Conservation (phyloP, 2,888 invertebrate species). For the Lathronympha strigana region DNA sequence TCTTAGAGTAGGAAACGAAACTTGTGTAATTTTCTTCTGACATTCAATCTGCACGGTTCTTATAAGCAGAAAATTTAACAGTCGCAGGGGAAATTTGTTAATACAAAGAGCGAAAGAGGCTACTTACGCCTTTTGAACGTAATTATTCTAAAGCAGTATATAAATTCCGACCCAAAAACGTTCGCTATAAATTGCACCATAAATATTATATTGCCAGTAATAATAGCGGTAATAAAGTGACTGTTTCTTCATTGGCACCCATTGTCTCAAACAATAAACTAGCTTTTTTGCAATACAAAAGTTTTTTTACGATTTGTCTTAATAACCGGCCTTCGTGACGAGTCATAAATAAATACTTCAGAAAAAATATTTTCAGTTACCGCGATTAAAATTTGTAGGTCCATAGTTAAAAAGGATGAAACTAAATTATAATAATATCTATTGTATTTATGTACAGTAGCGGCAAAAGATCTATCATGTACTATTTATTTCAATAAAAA, state of each 20-base stretch:
- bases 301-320: conserved; percentile 4
- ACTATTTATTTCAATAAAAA: too few relatives aligned
- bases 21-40: conserved; percentile 1
- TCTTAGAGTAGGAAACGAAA: background rate
- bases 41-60: conserved; percentile 20
- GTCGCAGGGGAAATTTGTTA: conserved; percentile 34
- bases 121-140: conserved; percentile 6
- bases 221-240: conserved; percentile 19
- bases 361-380: too few relatives aligned
- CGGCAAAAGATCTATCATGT: too few relatives aligned
- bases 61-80: conserved; percentile 24
- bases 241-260: conserved; percentile 22
- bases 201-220: conserved; percentile 30
- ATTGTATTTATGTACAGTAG: too few relatives aligned
- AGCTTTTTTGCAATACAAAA: too few relatives aligned
- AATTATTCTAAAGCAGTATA: conserved; percentile 29
- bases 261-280: conserved; percentile 9
- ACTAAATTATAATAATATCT: too few relatives aligned
- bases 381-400: too few relatives aligned
- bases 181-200: conserved; percentile 26
- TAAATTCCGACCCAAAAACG: conserved; percentile 14
- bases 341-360: too few relatives aligned
- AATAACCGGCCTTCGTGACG: background rate
- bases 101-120: conserved; percentile 21
- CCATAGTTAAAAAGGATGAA: too few relatives aligned